A percentile compares a stretch with the other conserved stretches of the same genome.
Evolutionary conservation across 2,113 vertebrate genomes (phyloP).

Genomic region (Pachyramphus minor): DNA sequence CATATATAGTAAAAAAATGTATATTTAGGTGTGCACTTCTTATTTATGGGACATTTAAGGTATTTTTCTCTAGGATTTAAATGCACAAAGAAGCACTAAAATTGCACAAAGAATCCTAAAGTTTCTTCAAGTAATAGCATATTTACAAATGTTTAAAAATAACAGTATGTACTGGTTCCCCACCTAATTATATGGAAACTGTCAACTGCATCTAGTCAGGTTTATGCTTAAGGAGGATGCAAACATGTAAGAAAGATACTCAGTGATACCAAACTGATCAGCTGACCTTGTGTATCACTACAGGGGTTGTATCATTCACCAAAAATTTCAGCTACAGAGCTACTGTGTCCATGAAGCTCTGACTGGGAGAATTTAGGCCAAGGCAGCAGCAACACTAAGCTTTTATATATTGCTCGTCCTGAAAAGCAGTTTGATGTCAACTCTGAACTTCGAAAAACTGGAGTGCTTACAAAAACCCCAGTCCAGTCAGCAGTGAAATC

Average conservation of each 20-base stretch:
- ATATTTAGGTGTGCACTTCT: background rate
- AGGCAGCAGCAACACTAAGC: background rate
- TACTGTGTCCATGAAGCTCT: background rate
- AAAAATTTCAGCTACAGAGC: background rate
- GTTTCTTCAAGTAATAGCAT: background rate
- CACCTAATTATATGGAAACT: background rate
- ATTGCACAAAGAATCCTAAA: background rate
- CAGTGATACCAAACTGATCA: background rate
- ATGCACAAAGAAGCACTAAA: background rate
- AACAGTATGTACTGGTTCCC: background rate
- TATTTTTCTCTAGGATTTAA: background rate
- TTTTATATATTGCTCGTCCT: background rate
- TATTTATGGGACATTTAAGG: background rate
- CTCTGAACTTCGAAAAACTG: background rate
- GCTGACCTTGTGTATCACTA: background rate
- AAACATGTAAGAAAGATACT: background rate
- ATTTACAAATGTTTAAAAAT: background rate
- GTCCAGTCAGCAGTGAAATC: background rate
- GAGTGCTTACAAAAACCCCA: background rate
- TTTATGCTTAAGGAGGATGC: background rate
- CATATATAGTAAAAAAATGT: background rate
- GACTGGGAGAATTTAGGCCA: background rate
- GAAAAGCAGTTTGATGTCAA: background rate
- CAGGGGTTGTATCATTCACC: accelerated
- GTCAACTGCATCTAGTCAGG: background rate